Evolutionary conservation across 2,888 invertebrate species (phyloP).

Genomic region (Epinotia bilunana): DNA sequence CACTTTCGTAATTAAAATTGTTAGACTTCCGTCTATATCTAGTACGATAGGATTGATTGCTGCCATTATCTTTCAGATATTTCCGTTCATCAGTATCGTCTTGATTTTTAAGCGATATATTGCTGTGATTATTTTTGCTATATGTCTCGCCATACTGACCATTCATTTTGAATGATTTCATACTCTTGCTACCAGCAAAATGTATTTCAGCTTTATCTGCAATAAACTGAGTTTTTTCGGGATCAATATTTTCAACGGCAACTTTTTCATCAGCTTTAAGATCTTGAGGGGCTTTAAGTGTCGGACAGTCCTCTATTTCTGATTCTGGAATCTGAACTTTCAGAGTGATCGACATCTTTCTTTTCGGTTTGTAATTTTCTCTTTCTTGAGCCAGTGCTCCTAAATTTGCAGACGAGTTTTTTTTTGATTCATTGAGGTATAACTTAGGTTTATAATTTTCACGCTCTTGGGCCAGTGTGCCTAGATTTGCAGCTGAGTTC

Average conservation of each 20-base stretch:
- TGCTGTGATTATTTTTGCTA: slow-evolving; percentile 73
- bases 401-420: slow-evolving; percentile 74
- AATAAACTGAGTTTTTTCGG: slow-evolving; percentile 71
- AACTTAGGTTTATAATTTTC: slow-evolving; percentile 56
- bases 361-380: slow-evolving; percentile 70
- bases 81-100: slow-evolving; percentile 76
- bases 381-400: slow-evolving; percentile 69
- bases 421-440: slow-evolving; percentile 80
- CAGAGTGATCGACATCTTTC: slow-evolving; percentile 69
- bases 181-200: slow-evolving; percentile 68
- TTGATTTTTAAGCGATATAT: slow-evolving; percentile 69
- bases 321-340: slow-evolving; percentile 77
- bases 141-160: slow-evolving; percentile 74
- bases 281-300: slow-evolving; percentile 80
- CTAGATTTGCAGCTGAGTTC: slow-evolving; percentile 74
- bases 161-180: slow-evolving; percentile 76
- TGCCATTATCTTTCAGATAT: slow-evolving; percentile 77
- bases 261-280: slow-evolving; percentile 81
- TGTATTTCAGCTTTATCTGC: slow-evolving; percentile 73
- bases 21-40: slow-evolving; percentile 77
- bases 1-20: slow-evolving; percentile 85
- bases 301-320: slow-evolving; percentile 81
- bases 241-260: slow-evolving; percentile 73
- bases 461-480: slow-evolving; percentile 67
- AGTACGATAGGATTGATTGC: slow-evolving; percentile 73